A percentile compares a stretch with the other conserved stretches of the same genome.
phyloP scores from a whole-genome alignment of 2,113 vertebrate genomes.

The Sorex araneus region DNA sequence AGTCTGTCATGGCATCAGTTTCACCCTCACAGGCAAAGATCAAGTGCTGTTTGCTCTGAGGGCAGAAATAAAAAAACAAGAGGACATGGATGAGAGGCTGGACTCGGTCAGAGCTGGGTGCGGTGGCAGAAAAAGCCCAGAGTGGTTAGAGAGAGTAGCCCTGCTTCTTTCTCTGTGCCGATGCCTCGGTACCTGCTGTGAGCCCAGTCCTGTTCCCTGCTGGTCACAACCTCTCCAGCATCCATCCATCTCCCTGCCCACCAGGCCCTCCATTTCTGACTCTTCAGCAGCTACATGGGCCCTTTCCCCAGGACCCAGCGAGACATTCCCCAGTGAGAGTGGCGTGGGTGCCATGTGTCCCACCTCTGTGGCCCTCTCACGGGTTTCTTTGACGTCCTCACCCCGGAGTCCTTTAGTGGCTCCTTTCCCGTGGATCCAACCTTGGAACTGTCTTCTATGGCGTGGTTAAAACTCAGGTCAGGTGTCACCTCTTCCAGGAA shows the following conservation, averaged over 20 bases:
- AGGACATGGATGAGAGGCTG: fast-evolving
- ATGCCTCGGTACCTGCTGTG: neutral
- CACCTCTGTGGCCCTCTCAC: neutral
- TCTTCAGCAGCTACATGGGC: neutral
- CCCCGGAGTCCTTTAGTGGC: neutral
- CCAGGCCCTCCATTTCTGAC: neutral
- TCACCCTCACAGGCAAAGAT: too few relatives aligned
- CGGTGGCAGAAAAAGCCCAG: too few relatives aligned
- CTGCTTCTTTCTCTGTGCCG: neutral
- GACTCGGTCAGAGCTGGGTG: neutral
- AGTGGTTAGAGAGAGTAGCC: neutral
- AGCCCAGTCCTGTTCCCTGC: fast-evolving
- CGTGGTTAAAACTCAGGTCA: neutral
- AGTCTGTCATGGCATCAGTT: too few relatives aligned
- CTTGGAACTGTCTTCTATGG: neutral
- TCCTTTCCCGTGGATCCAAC: too few relatives aligned
- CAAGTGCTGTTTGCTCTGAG: neutral
- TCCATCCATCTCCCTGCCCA: neutral
- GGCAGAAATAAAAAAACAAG: neutral
- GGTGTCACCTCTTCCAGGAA: neutral
- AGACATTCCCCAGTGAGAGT: neutral
- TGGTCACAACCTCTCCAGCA: neutral
- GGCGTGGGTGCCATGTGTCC: too few relatives aligned
- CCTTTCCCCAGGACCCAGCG: neutral
- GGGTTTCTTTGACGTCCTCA: neutral